phyloP scores from a whole-genome alignment of 2,888 invertebrate species.

The Eupeodes latifasciatus region DNA sequence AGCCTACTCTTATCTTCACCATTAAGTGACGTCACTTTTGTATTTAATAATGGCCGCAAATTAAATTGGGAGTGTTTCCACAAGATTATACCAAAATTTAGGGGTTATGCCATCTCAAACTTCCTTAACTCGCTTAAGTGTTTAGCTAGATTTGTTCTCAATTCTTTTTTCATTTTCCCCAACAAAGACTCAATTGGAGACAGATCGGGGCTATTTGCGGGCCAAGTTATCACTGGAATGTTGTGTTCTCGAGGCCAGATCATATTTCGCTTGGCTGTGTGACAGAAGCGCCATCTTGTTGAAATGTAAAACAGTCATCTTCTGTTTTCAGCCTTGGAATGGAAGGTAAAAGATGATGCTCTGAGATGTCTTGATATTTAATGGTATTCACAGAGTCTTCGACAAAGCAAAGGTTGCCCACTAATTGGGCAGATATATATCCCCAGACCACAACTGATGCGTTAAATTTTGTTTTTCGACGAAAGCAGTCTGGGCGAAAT shows the following conservation, averaged over 20 bases:
- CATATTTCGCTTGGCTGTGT: too few relatives aligned
- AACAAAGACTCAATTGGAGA: neutral
- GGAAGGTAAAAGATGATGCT: too few relatives aligned
- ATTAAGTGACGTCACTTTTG: too few relatives aligned
- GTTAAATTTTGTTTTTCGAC: neutral
- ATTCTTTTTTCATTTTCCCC: constrained; percentile 26
- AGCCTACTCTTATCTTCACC: too few relatives aligned
- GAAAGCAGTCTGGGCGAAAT: constrained; percentile 48
- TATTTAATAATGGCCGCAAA: constrained; percentile 25
- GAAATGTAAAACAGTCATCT: too few relatives aligned
- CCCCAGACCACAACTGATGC: constrained; percentile 53
- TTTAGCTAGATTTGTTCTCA: constrained; percentile 27
- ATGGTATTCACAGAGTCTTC: constrained; percentile 48
- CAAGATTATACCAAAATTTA: constrained; percentile 1
- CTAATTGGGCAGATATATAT: constrained; percentile 44
- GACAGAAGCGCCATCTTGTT: too few relatives aligned
- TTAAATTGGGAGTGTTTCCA: constrained; percentile 18
- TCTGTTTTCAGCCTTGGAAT: too few relatives aligned
- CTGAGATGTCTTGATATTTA: neutral
- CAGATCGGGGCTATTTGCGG: too few relatives aligned
- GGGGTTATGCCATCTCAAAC: neutral
- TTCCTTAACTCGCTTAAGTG: constrained; percentile 4
- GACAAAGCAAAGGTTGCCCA: constrained; percentile 41
- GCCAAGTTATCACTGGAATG: too few relatives aligned
- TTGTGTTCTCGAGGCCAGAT: too few relatives aligned